Base-by-base conservation (phyloP, 1,140 invertebrate species). In the Holotrichia oblita region DNA sequence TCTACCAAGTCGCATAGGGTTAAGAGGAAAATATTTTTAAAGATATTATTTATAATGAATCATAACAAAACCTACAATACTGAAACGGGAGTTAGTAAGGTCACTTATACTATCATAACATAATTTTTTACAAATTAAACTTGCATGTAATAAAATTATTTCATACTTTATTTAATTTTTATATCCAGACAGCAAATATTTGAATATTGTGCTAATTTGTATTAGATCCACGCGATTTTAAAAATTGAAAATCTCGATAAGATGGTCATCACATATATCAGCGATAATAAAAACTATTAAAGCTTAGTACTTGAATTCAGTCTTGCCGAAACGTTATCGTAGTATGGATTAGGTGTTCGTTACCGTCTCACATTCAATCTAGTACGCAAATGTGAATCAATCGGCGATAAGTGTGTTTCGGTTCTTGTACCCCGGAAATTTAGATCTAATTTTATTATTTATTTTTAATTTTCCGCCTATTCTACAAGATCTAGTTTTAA, bases 191-290 rank as follows among this genome's bases (percentile, higher is more conserved):
- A n/a, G n/a, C n/a, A 34, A 2, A 34, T 34, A 34, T 34, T 34
- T 34, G 27, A 34, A 34, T 4, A 34, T 2, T 4, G 4, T 34
- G 27, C 27, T 34, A 4, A 34, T 34, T 34, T 4, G 4, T 4
- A 34, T 34, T 34, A 4, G 27, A 34, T 34, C 27, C 4, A 34
- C 4, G 4, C 27, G 2, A 34, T 55, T 17, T 55, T 55, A 55
- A 55, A 55, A n/a, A 55, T 55, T 20, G 61, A 69, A 69, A 69
- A 69, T 69, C 61, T 69, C 61, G 61, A 69, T 69, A 69, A 69
- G 27, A 12, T 34, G 59, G 20, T 61, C n/a, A 20, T 17, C n/a
- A 48, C 10, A n/a, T 17, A 61, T 61, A 61, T 61, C 59, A 20
- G 14, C 59, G n/a, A 61, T 20, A 22, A 69, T 69, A 69, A 69